Conservation (phyloP, 2,888 invertebrate genomes). For the Rhabditoides inermis region DNA sequence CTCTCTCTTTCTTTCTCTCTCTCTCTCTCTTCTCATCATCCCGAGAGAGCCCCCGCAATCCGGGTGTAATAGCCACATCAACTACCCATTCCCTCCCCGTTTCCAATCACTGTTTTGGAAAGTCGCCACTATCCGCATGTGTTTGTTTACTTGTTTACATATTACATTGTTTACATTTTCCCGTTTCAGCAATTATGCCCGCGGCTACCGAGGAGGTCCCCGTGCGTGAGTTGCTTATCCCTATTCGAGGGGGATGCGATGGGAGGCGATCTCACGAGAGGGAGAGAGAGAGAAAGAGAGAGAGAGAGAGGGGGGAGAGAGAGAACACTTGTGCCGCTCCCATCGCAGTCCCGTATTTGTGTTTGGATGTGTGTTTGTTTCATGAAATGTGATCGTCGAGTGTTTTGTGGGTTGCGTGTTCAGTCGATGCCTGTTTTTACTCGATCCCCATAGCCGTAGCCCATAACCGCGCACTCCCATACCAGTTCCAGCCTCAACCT, state of each 20-base stretch:
- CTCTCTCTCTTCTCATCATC: no score
- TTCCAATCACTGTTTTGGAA: no score
- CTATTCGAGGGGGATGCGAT: background rate
- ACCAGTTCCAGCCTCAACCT: background rate
- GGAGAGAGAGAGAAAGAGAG: slow-evolving; percentile 1
- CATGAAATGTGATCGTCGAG: background rate
- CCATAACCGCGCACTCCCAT: background rate
- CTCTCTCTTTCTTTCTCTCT: slow-evolving; percentile 6
- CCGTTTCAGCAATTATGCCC: no score
- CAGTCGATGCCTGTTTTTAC: no score
- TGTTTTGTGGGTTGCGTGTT: no score
- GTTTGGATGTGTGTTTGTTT: slow-evolving; percentile 1
- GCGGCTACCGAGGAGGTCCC: background rate
- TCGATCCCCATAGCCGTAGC: background rate
- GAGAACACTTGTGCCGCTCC: slow-evolving; percentile 1
- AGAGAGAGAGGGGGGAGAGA: slow-evolving; percentile 7
- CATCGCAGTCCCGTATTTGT: slow-evolving; percentile 1
- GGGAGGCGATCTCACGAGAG: background rate
- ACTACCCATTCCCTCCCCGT: no score
- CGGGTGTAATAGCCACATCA: no score
- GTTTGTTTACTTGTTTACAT: no score
- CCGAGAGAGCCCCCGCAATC: no score
- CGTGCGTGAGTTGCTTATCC: background rate
- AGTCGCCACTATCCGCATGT: no score
- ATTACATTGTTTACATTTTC: no score